Conservation (phyloP, 2,888 invertebrate genomes). For the Pseudococcus viburni region DNA sequence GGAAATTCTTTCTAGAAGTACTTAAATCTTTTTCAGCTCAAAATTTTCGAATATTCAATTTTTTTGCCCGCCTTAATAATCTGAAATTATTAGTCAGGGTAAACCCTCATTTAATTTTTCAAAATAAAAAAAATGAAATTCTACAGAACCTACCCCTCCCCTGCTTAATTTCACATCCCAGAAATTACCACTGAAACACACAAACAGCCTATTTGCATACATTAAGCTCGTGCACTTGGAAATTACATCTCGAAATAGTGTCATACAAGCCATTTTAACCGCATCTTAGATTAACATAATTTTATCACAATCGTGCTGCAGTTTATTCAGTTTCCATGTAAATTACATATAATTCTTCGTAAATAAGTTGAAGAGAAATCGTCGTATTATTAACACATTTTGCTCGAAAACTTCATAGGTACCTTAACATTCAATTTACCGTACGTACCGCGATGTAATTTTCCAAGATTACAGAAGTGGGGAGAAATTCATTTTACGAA, state of each 20-base stretch:
- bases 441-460: not conserved
- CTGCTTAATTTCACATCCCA: not conserved
- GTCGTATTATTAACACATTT: not conserved
- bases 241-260: not conserved
- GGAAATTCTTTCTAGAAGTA: too few species aligned
- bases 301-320: not conserved
- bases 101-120: too few species aligned
- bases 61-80: too few species aligned
- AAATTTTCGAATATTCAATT: too few species aligned
- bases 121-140: too few species aligned
- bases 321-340: not conserved
- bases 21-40: too few species aligned
- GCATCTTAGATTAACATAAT: slow-evolving; percentile 20
- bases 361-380: not conserved
- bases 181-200: not conserved
- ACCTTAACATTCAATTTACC: not conserved
- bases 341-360: not conserved
- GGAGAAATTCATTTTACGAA: slow-evolving; percentile 15
- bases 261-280: not conserved
- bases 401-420: not conserved
- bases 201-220: not conserved
- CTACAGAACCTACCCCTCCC: too few species aligned
- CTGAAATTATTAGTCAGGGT: too few species aligned
- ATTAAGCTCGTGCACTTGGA: not conserved
- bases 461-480: not conserved